phyloP scores from a whole-genome alignment of 23 tunicate species.

The Diplosoma virens region DNA sequence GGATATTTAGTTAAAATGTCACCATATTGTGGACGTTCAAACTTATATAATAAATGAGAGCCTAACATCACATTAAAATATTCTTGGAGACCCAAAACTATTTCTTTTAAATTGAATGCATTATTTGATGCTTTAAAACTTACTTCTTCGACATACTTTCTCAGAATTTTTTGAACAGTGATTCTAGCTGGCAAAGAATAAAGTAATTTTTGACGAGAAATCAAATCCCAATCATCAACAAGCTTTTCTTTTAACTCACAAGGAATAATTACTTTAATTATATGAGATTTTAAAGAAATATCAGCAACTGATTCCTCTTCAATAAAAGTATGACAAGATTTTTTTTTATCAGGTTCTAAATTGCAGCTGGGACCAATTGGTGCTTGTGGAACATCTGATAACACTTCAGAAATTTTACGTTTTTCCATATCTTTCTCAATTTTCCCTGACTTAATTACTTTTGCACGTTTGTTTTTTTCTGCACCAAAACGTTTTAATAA shows the following conservation, averaged over 20 bases:
- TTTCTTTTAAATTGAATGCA: slow-evolving; percentile 31
- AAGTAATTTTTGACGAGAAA: slow-evolving; percentile 55
- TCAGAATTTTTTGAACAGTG: slow-evolving; percentile 60
- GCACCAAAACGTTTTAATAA: slow-evolving; percentile 43
- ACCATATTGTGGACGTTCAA: slow-evolving; percentile 91
- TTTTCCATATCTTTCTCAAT: slow-evolving; percentile 9
- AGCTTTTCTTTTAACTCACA: slow-evolving; percentile 46
- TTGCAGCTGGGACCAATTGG: background rate
- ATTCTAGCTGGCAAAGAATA: slow-evolving; percentile 67
- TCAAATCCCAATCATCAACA: slow-evolving; percentile 80
- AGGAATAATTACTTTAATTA: slow-evolving; percentile 44
- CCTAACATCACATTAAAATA: slow-evolving; percentile 88
- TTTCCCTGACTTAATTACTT: slow-evolving; percentile 2
- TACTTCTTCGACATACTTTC: slow-evolving; percentile 47
- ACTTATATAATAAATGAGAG: slow-evolving; percentile 77
- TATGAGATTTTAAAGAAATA: background rate
- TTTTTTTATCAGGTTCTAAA: background rate
- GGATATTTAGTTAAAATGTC: slow-evolving; percentile 71
- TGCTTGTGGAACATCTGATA: too few species aligned
- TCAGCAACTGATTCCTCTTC: background rate
- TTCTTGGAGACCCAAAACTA: slow-evolving; percentile 62
- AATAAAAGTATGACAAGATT: background rate
- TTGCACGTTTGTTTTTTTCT: slow-evolving; percentile 16
- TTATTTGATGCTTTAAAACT: background rate
- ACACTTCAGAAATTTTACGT: background rate